These are phyloP conservation scores for Daboia siamensis DNA, from an alignment of 2,113 vertebrate genomes.

Conservation along the genomic window DNA sequence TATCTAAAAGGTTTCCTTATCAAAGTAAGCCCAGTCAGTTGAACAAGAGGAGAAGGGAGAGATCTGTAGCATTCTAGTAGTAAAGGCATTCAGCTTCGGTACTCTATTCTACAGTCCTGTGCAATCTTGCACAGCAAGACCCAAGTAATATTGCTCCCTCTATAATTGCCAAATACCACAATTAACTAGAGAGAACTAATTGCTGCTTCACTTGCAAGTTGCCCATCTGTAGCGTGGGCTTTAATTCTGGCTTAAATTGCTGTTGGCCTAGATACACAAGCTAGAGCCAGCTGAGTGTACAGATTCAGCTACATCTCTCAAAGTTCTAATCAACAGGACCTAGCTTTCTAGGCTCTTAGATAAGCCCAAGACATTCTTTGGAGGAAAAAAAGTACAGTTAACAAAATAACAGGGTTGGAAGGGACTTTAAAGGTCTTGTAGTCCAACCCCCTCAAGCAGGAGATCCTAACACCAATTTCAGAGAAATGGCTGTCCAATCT, in stretches of 20 bases:
- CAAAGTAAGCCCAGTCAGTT: background rate
- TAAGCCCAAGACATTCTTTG: background rate
- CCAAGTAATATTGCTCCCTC: background rate
- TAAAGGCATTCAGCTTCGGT: background rate
- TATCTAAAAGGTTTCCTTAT: background rate
- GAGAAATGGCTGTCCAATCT: no score
- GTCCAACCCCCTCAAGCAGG: background rate
- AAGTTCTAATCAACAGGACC: background rate
- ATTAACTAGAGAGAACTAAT: slow-evolving; percentile 10
- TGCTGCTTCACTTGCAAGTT: slow-evolving; percentile 15
- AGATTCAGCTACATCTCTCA: background rate
- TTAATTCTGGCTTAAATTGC: slow-evolving; percentile 18
- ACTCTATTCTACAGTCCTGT: background rate
- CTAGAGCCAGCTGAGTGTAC: background rate
- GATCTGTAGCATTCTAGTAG: background rate
- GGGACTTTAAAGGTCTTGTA: background rate
- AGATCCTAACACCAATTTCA: background rate
- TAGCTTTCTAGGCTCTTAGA: background rate
- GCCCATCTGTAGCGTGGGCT: slow-evolving; percentile 7
- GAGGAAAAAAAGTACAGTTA: background rate
- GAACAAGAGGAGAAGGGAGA: background rate
- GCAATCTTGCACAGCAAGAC: slow-evolving; percentile 4
- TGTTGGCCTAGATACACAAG: slow-evolving; percentile 11
- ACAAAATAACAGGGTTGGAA: background rate
- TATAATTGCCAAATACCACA: slow-evolving; percentile 11